Evolutionary conservation across 2,888 invertebrate species (phyloP), one percentile per base, ranked within the genome.

Genomic region (Melieria crassipennis): DNA sequence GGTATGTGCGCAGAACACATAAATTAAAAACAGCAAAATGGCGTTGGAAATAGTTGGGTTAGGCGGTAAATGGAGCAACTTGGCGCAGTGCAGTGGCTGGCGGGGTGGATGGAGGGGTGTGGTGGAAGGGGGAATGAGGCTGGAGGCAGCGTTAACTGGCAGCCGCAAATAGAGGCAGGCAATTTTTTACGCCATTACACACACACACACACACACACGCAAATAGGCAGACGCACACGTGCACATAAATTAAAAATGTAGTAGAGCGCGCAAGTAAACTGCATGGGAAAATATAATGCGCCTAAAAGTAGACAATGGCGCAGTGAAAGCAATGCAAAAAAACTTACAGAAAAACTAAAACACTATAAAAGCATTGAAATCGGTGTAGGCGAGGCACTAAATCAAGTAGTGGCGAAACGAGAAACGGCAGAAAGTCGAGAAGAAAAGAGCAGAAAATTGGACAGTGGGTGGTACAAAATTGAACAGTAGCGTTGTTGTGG

Each of bases 181-280:
- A 42, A 66, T 58, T 66, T 66, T 66, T 66, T 66, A 58, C 58
- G 48, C 56, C 48, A 58, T 48, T 57, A 58, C 47, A 58, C 66
- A 66, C 4, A 13, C n/a, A 56, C 11, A 30, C 30, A 30, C 30
- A 2, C 2, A 30, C 30, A 30, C 30, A 1, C 1, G 2, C 30
- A 30, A 30, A 30, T 3, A 30, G 30, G 3, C 30, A 30, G 30
- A 30, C 30, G 2, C 30, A 30, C 30, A 30, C 30, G 30, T 30
- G 30, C 30, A 30, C 30, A 30, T 30, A 30, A 30, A 30, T 30
- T 30, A 30, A 30, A 30, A 30, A 30, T 30, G 30, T 30, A 30
- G 3, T 30, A 30, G 30, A 30, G 30, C 30, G 30, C 30, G 30
- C 30, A 30, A 30, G 30, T 30, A 30, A 30, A 30, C 30, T 30